Evolutionary conservation across 1,140 invertebrate genomes (phyloP).

Genomic region (Aphaenogaster floridana): DNA sequence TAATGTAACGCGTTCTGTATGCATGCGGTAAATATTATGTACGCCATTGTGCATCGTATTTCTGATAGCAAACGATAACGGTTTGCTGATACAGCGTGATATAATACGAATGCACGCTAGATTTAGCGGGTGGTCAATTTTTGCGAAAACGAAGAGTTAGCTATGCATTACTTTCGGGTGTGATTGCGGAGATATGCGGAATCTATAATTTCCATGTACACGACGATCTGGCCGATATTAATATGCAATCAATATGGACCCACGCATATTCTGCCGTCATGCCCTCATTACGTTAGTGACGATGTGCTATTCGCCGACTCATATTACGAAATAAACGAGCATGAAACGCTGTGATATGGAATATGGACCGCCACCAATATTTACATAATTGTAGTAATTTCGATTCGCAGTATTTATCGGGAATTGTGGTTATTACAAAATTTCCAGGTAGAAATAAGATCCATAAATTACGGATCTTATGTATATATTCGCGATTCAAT

Average conservation of each 20-base stretch:
- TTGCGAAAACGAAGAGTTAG: slow-evolving; percentile 19
- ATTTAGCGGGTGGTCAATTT: slow-evolving; percentile 15
- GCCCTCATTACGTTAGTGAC: slow-evolving; percentile 63
- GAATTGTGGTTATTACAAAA: slow-evolving; percentile 45
- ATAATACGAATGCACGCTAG: not conserved
- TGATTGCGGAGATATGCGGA: slow-evolving; percentile 57
- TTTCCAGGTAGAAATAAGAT: slow-evolving; percentile 17
- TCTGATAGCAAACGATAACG: slow-evolving; percentile 32
- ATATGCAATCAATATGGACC: slow-evolving; percentile 55
- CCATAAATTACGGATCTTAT: not conserved
- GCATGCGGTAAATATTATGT: slow-evolving; percentile 12
- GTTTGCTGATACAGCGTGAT: not conserved
- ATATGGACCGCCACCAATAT: slow-evolving; percentile 40
- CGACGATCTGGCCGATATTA: slow-evolving; percentile 66
- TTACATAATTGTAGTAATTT: slow-evolving; percentile 59
- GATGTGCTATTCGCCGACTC: slow-evolving; percentile 74
- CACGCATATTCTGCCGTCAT: slow-evolving; percentile 59
- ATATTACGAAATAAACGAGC: slow-evolving; percentile 76
- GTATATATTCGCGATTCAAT: not conserved
- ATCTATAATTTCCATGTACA: slow-evolving; percentile 63
- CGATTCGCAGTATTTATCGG: slow-evolving; percentile 24
- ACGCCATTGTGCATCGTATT: not conserved
- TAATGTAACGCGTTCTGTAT: slow-evolving; percentile 10
- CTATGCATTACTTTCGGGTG: slow-evolving; percentile 59
- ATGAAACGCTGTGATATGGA: slow-evolving; percentile 49